A percentile compares a stretch with the other conserved stretches of the same genome.
Evolutionary conservation across 1,140 invertebrate species (phyloP).

Genomic region (Armadillidium nasatum): DNA sequence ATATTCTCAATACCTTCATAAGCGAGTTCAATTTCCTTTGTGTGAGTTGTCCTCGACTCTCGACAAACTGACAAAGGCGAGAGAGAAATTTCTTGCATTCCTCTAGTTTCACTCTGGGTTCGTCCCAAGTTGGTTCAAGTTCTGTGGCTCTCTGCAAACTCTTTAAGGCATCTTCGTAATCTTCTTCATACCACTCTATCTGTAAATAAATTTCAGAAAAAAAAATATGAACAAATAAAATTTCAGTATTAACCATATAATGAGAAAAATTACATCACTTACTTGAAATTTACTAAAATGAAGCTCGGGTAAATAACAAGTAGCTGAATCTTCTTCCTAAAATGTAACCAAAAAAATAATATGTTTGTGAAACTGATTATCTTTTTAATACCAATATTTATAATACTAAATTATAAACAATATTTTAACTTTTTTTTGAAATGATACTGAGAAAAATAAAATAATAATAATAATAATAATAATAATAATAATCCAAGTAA

Average conservation of each 20-base stretch:
- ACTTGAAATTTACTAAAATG: constrained; percentile 82
- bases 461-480: too few species aligned
- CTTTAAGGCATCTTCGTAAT: constrained; percentile 51
- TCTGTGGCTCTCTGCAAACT: constrained; percentile 48
- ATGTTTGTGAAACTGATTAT: too few species aligned
- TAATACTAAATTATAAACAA: too few species aligned
- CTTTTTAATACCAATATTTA: too few species aligned
- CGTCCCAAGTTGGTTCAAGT: constrained; percentile 52
- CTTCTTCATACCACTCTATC: constrained; percentile 53
- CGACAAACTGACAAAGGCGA: constrained; percentile 34
- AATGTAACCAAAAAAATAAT: constrained; percentile 39
- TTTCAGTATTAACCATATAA: background rate
- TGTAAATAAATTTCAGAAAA: constrained; percentile 27
- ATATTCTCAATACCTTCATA: background rate
- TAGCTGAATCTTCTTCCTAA: constrained; percentile 67
- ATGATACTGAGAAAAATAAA: too few species aligned
- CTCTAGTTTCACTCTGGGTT: constrained; percentile 48
- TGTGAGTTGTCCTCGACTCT: constrained; percentile 36
- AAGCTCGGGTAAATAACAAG: constrained; percentile 69
- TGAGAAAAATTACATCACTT: constrained; percentile 47
- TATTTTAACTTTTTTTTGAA: too few species aligned
- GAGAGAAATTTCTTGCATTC: constrained; percentile 48
- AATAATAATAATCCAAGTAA: too few species aligned
- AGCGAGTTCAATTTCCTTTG: constrained; percentile 33
- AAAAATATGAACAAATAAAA: background rate